phyloP scores from a whole-genome alignment of 2,797 vertebrate genomes.

The Pipistrellus nathusii region DNA sequence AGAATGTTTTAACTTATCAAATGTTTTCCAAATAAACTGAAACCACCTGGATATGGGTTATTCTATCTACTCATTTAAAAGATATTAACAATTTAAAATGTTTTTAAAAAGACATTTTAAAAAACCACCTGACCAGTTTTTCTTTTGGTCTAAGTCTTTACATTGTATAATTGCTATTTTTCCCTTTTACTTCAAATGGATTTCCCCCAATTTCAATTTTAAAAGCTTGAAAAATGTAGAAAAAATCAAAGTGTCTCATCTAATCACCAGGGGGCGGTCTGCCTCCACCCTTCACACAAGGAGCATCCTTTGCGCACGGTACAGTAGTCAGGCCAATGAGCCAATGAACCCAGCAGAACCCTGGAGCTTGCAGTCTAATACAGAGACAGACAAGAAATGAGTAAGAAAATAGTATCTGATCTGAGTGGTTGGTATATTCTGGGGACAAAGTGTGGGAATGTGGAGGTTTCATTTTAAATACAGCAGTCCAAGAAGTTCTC shows the following conservation, averaged over 20 bases:
- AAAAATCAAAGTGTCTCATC: not conserved
- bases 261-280: not conserved
- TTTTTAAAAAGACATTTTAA: too few species aligned
- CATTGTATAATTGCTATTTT: not conserved
- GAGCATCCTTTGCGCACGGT: not conserved
- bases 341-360: not conserved
- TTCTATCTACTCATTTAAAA: not conserved
- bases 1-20: not conserved
- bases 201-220: not conserved
- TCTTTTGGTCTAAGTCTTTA: constrained; percentile 3
- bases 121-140: not conserved
- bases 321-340: not conserved
- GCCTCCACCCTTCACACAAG: not conserved
- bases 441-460: not conserved
- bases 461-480: not conserved
- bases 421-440: not conserved
- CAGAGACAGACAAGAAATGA: not conserved
- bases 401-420: not conserved
- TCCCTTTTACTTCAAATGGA: not conserved
- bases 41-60: not conserved
- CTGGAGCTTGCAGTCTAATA: not conserved
- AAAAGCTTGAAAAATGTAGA: constrained; percentile 5
- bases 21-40: constrained; percentile 14
- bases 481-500: not conserved
- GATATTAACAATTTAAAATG: not conserved